phyloP scores from a whole-genome alignment of 2,113 vertebrate genomes.

The Henicopernis longicauda region DNA sequence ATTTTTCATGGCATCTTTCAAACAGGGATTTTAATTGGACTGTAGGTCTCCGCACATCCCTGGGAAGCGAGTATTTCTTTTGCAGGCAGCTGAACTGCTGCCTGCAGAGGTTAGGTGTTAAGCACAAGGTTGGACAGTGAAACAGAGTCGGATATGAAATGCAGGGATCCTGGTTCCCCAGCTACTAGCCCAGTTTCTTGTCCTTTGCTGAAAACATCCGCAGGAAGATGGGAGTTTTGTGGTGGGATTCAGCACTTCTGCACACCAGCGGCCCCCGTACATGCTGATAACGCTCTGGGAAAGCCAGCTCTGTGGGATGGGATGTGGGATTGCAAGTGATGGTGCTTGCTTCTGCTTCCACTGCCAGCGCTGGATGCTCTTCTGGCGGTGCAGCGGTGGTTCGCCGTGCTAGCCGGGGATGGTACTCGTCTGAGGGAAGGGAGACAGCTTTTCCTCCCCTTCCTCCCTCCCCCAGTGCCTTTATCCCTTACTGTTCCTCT shows the following conservation, averaged over 20 bases:
- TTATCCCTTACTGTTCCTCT: neutral
- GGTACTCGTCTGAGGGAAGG: neutral
- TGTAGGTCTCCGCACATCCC: neutral
- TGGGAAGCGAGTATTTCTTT: neutral
- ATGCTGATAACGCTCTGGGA: no score
- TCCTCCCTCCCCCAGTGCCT: accelerated
- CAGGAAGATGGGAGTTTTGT: neutral
- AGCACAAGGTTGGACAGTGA: neutral
- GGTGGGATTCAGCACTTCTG: neutral
- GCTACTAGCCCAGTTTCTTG: accelerated
- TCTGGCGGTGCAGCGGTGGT: accelerated
- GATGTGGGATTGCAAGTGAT: accelerated
- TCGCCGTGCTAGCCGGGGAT: accelerated
- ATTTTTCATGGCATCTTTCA: neutral
- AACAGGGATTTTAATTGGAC: neutral
- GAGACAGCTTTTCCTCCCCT: neutral
- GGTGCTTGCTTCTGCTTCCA: neutral
- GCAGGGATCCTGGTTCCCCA: neutral
- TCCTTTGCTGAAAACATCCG: neutral
- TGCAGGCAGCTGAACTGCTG: neutral
- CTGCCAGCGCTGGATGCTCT: accelerated
- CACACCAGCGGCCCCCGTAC: neutral
- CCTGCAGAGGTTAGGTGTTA: neutral
- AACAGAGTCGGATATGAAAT: neutral
- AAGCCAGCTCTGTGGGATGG: accelerated